Evolutionary conservation across 2,797 vertebrate genomes (phyloP), one percentile per base, ranked within the genome.

Genomic region (Sebastes nivosus): DNA sequence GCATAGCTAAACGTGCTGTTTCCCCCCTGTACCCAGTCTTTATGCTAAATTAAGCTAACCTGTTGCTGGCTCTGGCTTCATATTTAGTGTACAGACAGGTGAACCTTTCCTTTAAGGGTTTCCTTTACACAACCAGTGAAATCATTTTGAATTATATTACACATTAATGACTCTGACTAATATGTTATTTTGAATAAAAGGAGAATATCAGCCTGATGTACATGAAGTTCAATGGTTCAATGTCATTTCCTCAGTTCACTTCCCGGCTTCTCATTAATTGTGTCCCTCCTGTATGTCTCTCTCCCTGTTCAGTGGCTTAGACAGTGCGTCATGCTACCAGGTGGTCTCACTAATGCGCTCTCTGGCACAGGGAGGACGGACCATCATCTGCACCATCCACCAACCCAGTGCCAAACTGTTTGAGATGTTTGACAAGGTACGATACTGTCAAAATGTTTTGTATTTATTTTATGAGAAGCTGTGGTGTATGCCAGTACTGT

Each of bases 321-420:
- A 99, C 92, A 99, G 98, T 2, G 95, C 94, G 4, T 98, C 98
- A 22, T 98, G 97, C 93, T 98, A 97, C 95, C 98, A 99, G 93
- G 98, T 99, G 80, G 97, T 98, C 50, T 98, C 98, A 18, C 91
- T 99, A 72, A 95, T 99, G 96, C 96, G 96, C 50, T 98, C 97
- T 42, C 91, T 99, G 90, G 98, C 98, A 1, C 96, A 97, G 74
- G 97, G 97, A 0, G 98, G 98, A 20, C 96, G 97, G 32, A 98
- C 98, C 34, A 97, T 99, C 93, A 98, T 99, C 94, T 99, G 98
- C 87, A 99, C 97, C 88, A 98, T 99, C 92, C 98, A 99, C 92
- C 98, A 99, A 92, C 98, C 98, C 67, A 99, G 98, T 12, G 98
- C 98, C 88, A 99, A 98, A 93, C 97, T 99, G 86, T 99, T 99